phyloP scores from a whole-genome alignment of 1,140 invertebrate genomes.

The Drosophila tsacasi region DNA sequence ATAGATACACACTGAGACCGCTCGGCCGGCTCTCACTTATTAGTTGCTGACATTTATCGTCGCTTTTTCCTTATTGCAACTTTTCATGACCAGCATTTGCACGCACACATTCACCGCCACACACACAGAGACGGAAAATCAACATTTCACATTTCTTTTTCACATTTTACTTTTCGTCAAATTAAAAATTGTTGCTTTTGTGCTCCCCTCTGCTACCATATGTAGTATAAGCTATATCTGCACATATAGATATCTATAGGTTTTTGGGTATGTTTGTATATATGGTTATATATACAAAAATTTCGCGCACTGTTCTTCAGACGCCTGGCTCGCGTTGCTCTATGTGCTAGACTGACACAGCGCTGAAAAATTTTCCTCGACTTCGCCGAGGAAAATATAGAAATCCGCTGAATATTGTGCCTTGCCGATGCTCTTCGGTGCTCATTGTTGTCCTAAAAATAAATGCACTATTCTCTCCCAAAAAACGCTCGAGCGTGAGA shows the following conservation, averaged over 20 bases:
- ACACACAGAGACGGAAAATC: conserved; percentile 4
- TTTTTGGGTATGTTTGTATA: conserved; percentile 37
- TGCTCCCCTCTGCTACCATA: conserved; percentile 27
- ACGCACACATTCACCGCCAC: conserved; percentile 13
- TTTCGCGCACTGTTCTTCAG: conserved; percentile 66
- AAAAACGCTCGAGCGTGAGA: conserved; percentile 5
- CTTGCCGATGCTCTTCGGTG: conserved; percentile 48
- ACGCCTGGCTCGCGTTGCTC: conserved; percentile 74
- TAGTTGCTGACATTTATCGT: conserved; percentile 41
- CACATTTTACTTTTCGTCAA: conserved; percentile 59
- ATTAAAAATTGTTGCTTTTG: conserved; percentile 33
- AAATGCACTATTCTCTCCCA: conserved; percentile 49
- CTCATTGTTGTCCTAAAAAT: conserved; percentile 83
- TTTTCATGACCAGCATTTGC: conserved; percentile 63
- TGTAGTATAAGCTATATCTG: conserved; percentile 53
- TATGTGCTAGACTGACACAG: conserved; percentile 74
- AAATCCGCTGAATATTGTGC: conserved; percentile 53
- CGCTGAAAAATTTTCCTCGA: conserved; percentile 64
- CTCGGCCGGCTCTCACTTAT: conserved; percentile 32
- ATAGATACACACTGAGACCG: conserved; percentile 46
- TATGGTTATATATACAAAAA: conserved; percentile 39
- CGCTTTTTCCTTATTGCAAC: conserved; percentile 32
- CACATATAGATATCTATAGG: conserved; percentile 40
- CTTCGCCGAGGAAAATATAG: conserved; percentile 55
- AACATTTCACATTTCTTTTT: conserved; percentile 52